Evolutionary conservation across 2,797 vertebrate genomes (phyloP).

Genomic region (Pelobates cultripes): DNA sequence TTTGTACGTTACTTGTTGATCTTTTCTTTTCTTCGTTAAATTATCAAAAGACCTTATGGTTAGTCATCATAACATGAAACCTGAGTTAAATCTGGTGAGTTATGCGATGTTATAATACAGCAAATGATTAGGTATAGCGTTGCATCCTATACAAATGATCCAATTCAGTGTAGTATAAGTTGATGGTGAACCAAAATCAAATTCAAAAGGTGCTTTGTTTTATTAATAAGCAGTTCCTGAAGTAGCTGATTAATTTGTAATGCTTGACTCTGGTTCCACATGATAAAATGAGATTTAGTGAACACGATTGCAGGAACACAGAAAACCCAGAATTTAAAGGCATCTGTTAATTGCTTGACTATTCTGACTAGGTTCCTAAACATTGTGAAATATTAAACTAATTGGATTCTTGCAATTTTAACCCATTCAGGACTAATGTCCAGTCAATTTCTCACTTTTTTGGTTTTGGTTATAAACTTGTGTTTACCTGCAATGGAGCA

Average conservation of each 20-base stretch:
- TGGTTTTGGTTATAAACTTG: no score
- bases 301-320: not conserved
- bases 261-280: not conserved
- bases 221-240: constrained; percentile 1
- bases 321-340: not conserved
- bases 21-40: not conserved
- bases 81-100: not conserved
- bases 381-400: not conserved
- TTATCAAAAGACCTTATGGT: not conserved
- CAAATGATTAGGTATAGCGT: not conserved
- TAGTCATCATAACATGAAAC: not conserved
- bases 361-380: not conserved
- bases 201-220: not conserved
- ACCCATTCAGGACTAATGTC: no score
- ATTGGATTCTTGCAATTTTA: not conserved
- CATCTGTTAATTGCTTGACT: not conserved
- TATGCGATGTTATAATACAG: not conserved
- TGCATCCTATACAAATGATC: not conserved
- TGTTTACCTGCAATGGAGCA: no score
- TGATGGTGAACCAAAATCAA: not conserved
- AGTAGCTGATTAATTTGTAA: not conserved
- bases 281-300: not conserved
- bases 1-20: not conserved
- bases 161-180: not conserved
- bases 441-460: no score